These are phyloP conservation scores for Arizona elegans DNA, from an alignment of 2,113 vertebrate species.

Conservation along the genomic window DNA sequence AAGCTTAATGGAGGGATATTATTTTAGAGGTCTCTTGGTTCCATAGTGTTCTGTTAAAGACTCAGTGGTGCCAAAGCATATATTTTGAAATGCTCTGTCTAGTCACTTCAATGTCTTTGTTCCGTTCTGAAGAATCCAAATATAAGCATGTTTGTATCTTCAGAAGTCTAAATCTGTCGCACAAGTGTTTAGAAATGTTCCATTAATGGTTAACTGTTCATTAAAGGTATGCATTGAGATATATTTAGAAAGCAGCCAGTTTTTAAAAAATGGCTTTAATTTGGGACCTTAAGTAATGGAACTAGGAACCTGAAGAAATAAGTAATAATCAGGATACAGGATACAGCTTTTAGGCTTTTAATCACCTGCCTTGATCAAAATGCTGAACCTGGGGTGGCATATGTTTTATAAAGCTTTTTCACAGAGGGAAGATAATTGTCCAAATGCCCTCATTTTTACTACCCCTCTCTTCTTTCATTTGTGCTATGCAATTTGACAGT, in stretches of 20 bases:
- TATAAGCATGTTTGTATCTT: not conserved
- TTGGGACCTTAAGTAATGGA: not conserved
- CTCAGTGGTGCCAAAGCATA: not conserved
- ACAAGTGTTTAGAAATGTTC: not conserved
- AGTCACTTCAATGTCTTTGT: not conserved
- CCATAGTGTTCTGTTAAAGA: not conserved
- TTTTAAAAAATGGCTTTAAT: not conserved
- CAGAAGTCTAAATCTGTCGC: not conserved
- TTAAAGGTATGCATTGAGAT: not conserved
- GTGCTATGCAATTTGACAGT: not conserved
- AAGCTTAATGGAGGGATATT: not conserved
- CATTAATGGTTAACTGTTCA: not conserved
- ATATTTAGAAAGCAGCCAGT: not conserved
- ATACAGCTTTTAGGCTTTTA: not conserved
- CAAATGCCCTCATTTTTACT: not conserved
- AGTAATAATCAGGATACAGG: not conserved
- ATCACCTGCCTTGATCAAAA: not conserved
- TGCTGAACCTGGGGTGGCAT: not conserved
- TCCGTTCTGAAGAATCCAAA: not conserved
- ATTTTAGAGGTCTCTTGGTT: not conserved
- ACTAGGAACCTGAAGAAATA: not conserved
- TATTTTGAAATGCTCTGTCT: not conserved
- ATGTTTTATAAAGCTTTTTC: not conserved
- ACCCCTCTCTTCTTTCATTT: not conserved
- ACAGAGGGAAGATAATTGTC: not conserved